phyloP scores from a whole-genome alignment of 2,888 invertebrate species.

The Pollenia griseotomentosa region DNA sequence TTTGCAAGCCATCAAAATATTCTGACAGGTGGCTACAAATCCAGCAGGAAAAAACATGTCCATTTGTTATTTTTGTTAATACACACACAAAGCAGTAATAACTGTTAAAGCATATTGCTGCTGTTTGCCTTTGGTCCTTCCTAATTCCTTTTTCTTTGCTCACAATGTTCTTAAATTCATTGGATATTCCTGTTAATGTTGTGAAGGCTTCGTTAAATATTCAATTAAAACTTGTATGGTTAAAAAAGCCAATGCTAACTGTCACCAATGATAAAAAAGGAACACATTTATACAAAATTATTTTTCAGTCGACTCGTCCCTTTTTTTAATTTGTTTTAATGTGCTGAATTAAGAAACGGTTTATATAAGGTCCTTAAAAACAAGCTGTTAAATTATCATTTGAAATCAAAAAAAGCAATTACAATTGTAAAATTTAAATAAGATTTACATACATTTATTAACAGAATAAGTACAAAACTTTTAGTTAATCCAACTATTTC shows the following conservation, averaged over 20 bases:
- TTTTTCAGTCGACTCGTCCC: constrained; percentile 45
- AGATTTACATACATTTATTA: no score
- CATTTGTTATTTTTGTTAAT: constrained; percentile 19
- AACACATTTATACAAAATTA: constrained; percentile 39
- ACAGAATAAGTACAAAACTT: no score
- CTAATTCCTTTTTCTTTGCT: neutral
- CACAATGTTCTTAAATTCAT: constrained; percentile 25
- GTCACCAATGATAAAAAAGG: neutral
- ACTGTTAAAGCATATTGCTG: constrained; percentile 50
- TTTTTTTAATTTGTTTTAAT: no score
- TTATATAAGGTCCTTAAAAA: no score
- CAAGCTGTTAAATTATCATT: no score
- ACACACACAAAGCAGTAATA: constrained; percentile 51
- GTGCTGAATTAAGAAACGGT: no score
- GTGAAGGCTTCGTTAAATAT: constrained; percentile 76
- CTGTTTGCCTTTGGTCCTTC: constrained; percentile 31
- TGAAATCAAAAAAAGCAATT: no score
- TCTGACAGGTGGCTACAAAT: constrained; percentile 71
- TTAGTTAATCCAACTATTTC: no score
- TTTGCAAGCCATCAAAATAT: constrained; percentile 53
- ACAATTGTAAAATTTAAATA: no score
- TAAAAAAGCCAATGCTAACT: constrained; percentile 61
- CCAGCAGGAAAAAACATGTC: constrained; percentile 22
- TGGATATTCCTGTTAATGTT: constrained; percentile 48
- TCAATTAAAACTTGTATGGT: constrained; percentile 76